These are phyloP conservation scores for Nephrocerus scutellatus DNA, from an alignment of 2,888 invertebrate genomes.

Conservation along the genomic window DNA sequence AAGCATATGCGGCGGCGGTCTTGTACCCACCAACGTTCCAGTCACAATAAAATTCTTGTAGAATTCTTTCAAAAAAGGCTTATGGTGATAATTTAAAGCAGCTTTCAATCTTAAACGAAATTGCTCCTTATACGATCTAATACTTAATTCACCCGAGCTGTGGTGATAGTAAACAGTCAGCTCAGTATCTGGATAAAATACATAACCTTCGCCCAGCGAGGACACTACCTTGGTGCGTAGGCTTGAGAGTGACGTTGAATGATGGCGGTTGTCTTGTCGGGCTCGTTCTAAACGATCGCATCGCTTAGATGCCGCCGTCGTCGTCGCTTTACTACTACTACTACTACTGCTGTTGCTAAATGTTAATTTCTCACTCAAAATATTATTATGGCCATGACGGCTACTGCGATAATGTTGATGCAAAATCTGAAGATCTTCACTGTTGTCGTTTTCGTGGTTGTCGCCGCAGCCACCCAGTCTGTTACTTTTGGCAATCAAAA, in stretches of 20 bases:
- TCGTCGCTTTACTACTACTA: constrained; percentile 11
- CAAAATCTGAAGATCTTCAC: constrained; percentile 6
- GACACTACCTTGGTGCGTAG: constrained; percentile 13
- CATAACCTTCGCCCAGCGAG: constrained; percentile 36
- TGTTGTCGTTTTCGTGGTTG: not conserved
- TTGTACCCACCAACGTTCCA: constrained; percentile 37
- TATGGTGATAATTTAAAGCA: constrained; percentile 41
- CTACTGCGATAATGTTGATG: constrained; percentile 13
- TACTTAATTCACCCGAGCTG: constrained; percentile 42
- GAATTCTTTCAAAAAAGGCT: constrained; percentile 43
- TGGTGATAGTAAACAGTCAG: constrained; percentile 41
- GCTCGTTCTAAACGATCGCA: constrained; percentile 10
- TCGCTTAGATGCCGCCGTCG: constrained; percentile 18
- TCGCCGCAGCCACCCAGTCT: constrained; percentile 20
- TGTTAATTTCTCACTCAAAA: too few species aligned
- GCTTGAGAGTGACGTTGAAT: constrained; percentile 10
- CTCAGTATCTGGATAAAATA: constrained; percentile 39
- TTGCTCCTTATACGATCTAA: constrained; percentile 43
- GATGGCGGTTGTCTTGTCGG: constrained; percentile 10
- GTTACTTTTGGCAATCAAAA: constrained; percentile 31
- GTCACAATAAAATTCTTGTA: constrained; percentile 40
- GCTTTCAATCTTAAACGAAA: constrained; percentile 40
- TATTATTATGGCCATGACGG: constrained; percentile 10
- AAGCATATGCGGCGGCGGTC: constrained; percentile 37
- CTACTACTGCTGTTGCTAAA: constrained; percentile 19